These are phyloP conservation scores for Euura saliciscinereae DNA, from an alignment of 1,140 invertebrate species.

Conservation along the genomic window DNA sequence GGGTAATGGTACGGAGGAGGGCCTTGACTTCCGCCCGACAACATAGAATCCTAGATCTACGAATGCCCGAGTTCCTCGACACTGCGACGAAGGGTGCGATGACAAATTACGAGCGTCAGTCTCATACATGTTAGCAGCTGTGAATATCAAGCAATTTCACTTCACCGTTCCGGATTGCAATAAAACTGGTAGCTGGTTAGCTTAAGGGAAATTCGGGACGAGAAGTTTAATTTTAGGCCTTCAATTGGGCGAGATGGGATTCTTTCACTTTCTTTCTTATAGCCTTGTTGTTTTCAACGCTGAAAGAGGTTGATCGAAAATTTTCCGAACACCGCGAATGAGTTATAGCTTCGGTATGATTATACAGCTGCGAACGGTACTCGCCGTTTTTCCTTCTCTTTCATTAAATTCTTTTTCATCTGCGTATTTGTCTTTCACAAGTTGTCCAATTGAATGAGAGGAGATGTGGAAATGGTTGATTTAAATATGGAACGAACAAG, in stretches of 20 bases:
- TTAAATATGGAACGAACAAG: not conserved
- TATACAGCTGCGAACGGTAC: no score
- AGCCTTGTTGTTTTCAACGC: no score
- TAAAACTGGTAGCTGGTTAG: not conserved
- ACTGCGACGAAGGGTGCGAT: not conserved
- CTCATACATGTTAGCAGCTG: constrained; percentile 4
- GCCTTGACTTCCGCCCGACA: not conserved
- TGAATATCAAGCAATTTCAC: constrained; percentile 4
- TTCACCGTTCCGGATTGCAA: not conserved
- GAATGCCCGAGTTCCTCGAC: not conserved
- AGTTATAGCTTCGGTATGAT: no score
- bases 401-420: not conserved
- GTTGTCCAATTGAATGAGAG: not conserved
- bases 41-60: not conserved
- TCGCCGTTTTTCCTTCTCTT: no score
- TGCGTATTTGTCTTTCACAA: not conserved
- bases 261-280: not conserved
- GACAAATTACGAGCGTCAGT: constrained; percentile 6
- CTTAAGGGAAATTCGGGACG: not conserved
- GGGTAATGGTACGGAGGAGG: not conserved
- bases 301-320: not conserved
- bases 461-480: not conserved
- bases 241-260: not conserved
- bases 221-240: not conserved
- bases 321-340: not conserved